Evolutionary conservation across 2,797 vertebrate species (phyloP), one percentile per base, ranked within the genome.

Genomic region (Picus viridis): DNA sequence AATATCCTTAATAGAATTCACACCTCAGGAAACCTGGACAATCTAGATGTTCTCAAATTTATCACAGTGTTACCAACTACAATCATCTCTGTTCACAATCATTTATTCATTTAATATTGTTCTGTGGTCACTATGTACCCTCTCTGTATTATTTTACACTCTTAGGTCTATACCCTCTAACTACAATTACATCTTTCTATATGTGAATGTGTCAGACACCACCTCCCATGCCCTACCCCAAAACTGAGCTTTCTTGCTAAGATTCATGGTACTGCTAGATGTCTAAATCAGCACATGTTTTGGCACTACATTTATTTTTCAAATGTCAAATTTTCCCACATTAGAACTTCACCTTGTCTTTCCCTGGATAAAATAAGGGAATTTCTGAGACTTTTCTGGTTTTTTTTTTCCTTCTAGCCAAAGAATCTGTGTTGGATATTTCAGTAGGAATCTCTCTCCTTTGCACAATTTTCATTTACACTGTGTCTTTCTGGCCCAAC

Each of bases 1-100:
- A 96, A 89, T 79, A 84, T 7, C 36, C 77, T 82, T 36, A 54
- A 36, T n/a, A 61, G 8, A 73, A 80, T 43, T 80, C 41, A 78
- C 8, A 62, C 36, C 24, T 57, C n/a, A 47, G 81, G n/a, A 61
- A 77, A 76, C 11, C 10, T 56, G 27, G 36, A 58, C 30, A 41
- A 70, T 62, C 39, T 30, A 85, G 9, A 36, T 58, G 15, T 67
- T 74, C 26, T 68, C 36, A 63, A 62, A 75, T 20, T 32, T 87
- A 53, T 22, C 47, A 63, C 12, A 45, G 22, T 29, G 10, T 51
- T n/a, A 78, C 26, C 1, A 1, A 41, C 22, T n/a, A 58, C 29
- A 77, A 63, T 34, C 59, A 72, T 22, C 45, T 86, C 59, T 78
- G 16, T 10, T 85, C 51, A 61, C 3, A 5, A 2, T 62, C 19